These are phyloP conservation scores for Leucophenga varia DNA, from an alignment of 1,140 invertebrate species.

Conservation along the genomic window DNA sequence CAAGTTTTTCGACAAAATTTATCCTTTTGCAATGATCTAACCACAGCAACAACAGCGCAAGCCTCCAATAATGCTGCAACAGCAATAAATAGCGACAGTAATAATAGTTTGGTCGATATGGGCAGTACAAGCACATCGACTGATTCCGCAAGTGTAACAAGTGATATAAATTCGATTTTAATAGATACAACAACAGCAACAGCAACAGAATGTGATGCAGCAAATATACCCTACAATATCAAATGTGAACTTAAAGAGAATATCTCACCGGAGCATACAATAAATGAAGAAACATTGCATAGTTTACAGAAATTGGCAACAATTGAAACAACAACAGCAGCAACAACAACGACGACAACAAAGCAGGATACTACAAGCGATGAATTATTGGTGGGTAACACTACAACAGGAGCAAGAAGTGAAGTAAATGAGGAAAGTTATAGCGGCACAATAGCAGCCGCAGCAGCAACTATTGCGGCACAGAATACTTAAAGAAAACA, in stretches of 20 bases:
- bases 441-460: too few species aligned
- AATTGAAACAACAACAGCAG: constrained; percentile 19
- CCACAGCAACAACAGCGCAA: constrained; percentile 1
- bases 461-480: too few species aligned
- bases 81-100: too few species aligned
- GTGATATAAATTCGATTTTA: too few species aligned
- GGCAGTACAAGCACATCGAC: not conserved
- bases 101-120: too few species aligned
- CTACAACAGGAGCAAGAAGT: not conserved
- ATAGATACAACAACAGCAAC: constrained; percentile 1
- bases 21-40: constrained; percentile 37
- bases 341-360: constrained; percentile 6
- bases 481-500: too few species aligned
- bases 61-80: constrained; percentile 10
- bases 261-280: constrained; percentile 54
- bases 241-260: constrained; percentile 54
- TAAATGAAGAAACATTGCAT: constrained; percentile 50
- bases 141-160: not conserved
- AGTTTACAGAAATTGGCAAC: constrained; percentile 36
- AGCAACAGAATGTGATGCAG: constrained; percentile 23
- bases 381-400: not conserved
- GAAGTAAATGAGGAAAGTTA: too few species aligned
- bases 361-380: not conserved
- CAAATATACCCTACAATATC: constrained; percentile 38
- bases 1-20: constrained; percentile 52